Conservation (phyloP, 2,888 invertebrate genomes). For the Tachystola acroxantha region DNA sequence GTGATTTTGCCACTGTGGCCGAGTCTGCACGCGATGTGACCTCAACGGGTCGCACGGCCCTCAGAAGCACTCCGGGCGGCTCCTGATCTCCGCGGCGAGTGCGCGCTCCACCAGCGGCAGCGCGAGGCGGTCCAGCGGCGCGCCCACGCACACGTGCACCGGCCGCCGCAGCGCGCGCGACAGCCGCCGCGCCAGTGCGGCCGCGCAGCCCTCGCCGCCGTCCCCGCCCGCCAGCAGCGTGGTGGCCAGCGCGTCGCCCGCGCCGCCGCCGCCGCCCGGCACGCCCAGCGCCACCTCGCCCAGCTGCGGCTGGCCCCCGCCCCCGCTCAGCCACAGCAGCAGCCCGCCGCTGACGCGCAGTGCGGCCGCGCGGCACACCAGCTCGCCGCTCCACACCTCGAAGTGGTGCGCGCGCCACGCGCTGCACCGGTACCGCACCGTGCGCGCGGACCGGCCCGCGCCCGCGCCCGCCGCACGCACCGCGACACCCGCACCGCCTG, state of each 20-base stretch:
- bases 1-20: no score
- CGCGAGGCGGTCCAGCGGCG: slow-evolving; percentile 38
- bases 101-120: slow-evolving; percentile 40
- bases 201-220: slow-evolving; percentile 19
- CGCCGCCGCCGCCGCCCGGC: slow-evolving; percentile 13
- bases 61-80: slow-evolving; percentile 35
- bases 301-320: slow-evolving; percentile 13
- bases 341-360: slow-evolving; percentile 43
- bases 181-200: slow-evolving; percentile 39
- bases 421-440: slow-evolving; percentile 23
- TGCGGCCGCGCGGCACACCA: slow-evolving; percentile 37
- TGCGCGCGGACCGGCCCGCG: slow-evolving; percentile 4
- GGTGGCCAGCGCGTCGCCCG: slow-evolving; percentile 21
- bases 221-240: slow-evolving; percentile 22
- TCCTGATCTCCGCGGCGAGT: slow-evolving; percentile 41
- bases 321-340: slow-evolving; percentile 48
- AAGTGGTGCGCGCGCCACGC: slow-evolving; percentile 49
- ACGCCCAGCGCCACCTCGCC: slow-evolving; percentile 24
- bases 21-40: no score
- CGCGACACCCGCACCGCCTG: no score
- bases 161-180: slow-evolving; percentile 31
- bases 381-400: slow-evolving; percentile 44
- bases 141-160: slow-evolving; percentile 37
- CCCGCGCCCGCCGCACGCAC: neutral
- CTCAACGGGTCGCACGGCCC: no score